Evolutionary conservation across 2,113 vertebrate genomes (phyloP).

Genomic region (Girardinichthys multiradiatus): DNA sequence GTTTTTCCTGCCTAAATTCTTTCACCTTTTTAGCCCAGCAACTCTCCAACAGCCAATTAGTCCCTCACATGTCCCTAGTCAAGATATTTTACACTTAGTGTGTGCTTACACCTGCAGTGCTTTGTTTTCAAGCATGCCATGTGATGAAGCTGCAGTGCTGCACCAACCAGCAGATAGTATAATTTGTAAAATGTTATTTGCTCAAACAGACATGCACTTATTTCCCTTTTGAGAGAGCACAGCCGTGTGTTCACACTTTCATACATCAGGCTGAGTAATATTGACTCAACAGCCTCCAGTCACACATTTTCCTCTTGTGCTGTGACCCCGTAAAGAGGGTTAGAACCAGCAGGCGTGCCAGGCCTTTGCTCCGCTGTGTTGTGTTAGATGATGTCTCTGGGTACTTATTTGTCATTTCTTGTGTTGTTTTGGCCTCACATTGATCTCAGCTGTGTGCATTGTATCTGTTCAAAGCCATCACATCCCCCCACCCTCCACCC

Average conservation of each 20-base stretch:
- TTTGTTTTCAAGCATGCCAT: neutral
- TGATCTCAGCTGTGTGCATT: constrained; percentile 18
- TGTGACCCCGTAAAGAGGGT: constrained; percentile 61
- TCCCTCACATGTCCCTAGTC: constrained; percentile 20
- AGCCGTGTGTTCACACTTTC: constrained; percentile 54
- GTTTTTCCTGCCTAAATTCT: constrained; percentile 27
- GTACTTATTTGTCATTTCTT: constrained; percentile 57
- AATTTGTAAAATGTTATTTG: constrained; percentile 38
- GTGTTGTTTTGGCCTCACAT: constrained; percentile 17
- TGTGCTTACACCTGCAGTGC: neutral
- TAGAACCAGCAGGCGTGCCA: constrained; percentile 27
- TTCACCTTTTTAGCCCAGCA: neutral
- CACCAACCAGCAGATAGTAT: constrained; percentile 25
- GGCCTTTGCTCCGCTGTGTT: constrained; percentile 25
- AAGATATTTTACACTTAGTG: constrained; percentile 6
- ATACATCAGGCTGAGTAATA: constrained; percentile 54
- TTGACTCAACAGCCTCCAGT: constrained; percentile 67
- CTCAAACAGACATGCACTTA: constrained; percentile 9
- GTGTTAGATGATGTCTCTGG: constrained; percentile 37
- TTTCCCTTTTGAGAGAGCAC: constrained; percentile 38
- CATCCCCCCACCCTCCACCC: neutral
- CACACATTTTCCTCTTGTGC: constrained; percentile 68
- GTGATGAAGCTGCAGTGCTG: constrained; percentile 16
- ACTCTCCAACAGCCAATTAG: constrained; percentile 5
- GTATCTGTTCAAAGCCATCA: neutral